Percentiles rank a stretch among this genome's conserved stretches.
Conservation (phyloP, 2,113 vertebrate genomes). For the Solea solea region DNA sequence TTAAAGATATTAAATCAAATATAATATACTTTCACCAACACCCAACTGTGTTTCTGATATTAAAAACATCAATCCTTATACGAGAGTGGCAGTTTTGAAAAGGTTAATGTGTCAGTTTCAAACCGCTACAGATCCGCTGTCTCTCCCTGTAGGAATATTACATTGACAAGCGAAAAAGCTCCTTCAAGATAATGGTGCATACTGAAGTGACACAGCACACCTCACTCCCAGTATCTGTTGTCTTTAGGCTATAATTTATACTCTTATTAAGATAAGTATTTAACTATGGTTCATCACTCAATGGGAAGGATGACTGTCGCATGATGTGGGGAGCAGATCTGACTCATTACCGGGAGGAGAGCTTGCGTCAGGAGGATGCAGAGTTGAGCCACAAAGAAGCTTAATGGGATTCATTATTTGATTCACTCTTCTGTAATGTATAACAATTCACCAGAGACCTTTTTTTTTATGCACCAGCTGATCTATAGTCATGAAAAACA, state of each 20-base stretch:
- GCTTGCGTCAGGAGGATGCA: too few relatives aligned
- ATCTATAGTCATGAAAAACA: too few relatives aligned
- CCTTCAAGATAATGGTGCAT: slow-evolving; percentile 1
- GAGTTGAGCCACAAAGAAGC: too few relatives aligned
- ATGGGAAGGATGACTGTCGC: too few relatives aligned
- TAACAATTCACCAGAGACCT: too few relatives aligned
- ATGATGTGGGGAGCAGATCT: too few relatives aligned
- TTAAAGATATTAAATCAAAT: slow-evolving; percentile 43
- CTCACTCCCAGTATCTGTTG: too few relatives aligned
- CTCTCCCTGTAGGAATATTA: slow-evolving; percentile 12
- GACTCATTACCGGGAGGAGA: too few relatives aligned
- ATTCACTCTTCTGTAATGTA: too few relatives aligned
- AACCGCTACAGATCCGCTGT: slow-evolving; percentile 4
- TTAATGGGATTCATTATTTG: too few relatives aligned
- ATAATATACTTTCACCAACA: slow-evolving; percentile 28
- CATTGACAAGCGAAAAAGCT: not conserved
- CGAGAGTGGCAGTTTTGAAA: slow-evolving; percentile 30
- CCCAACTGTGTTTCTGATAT: slow-evolving; percentile 48
- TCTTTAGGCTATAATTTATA: not conserved
- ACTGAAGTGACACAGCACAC: not conserved
- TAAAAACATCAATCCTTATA: slow-evolving; percentile 52
- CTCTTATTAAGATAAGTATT: not conserved
- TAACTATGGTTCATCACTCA: too few relatives aligned
- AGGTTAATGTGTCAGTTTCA: slow-evolving; percentile 45
- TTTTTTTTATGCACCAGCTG: too few relatives aligned